Conservation (phyloP, 2,113 vertebrate species). For the Pseudolaguvia tuberculata region DNA sequence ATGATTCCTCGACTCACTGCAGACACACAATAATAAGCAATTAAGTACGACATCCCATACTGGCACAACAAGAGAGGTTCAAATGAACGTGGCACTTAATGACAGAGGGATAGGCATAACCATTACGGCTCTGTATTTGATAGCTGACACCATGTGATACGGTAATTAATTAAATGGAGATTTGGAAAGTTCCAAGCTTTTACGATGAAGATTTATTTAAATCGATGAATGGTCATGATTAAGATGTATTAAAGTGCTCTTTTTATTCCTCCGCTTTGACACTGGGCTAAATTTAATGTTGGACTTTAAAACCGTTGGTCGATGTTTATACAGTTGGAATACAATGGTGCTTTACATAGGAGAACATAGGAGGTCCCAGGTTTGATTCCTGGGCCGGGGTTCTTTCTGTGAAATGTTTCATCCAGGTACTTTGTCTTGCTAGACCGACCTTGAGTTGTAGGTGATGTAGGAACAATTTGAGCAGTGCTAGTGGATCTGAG, state of each 20-base stretch:
- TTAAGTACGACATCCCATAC: constrained; percentile 55
- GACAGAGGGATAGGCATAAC: constrained; percentile 47
- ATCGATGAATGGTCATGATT: constrained; percentile 37
- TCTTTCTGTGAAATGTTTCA: too few species aligned
- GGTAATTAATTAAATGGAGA: constrained; percentile 23
- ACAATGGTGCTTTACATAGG: not conserved
- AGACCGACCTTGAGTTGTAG: too few species aligned
- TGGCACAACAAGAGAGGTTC: constrained; percentile 57
- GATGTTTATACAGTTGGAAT: not conserved
- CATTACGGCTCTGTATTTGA: constrained; percentile 39
- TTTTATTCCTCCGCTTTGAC: not conserved
- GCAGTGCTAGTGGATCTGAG: too few species aligned
- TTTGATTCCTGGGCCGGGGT: too few species aligned
- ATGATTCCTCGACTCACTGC: constrained; percentile 28
- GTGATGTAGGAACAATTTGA: too few species aligned
- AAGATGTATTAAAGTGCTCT: constrained; percentile 20
- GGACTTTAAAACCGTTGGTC: not conserved
- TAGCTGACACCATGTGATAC: constrained; percentile 9
- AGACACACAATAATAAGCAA: constrained; percentile 57
- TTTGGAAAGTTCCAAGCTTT: not conserved
- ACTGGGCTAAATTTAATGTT: constrained; percentile 4
- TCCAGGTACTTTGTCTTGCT: too few species aligned
- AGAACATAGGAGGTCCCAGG: too few species aligned
- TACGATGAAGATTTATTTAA: not conserved
- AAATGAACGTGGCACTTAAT: constrained; percentile 52